Conservation (phyloP, 2,888 invertebrate species). For the Eutolmus rufibarbis region DNA sequence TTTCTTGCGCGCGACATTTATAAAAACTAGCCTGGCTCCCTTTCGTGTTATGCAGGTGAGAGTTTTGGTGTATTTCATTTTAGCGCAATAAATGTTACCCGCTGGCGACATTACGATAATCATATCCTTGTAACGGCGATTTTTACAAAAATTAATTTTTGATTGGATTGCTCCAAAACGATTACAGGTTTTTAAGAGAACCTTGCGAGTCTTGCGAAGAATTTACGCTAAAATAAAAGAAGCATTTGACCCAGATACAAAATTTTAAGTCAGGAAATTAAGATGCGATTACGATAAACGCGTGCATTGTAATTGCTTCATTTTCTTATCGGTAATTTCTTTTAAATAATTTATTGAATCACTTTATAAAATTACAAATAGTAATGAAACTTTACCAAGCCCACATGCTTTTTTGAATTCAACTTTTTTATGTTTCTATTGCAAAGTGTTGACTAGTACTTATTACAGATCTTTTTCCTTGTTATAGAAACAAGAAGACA, state of each 20-base stretch:
- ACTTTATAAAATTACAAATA: too few relatives aligned
- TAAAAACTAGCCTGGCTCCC: neutral
- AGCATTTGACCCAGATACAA: neutral
- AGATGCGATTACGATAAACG: neutral
- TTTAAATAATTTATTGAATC: neutral
- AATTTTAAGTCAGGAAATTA: neutral
- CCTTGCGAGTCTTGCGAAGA: neutral
- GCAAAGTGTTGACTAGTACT: too few relatives aligned
- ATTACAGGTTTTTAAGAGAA: neutral
- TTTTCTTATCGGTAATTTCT: neutral
- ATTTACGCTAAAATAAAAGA: neutral
- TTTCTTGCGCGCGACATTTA: neutral
- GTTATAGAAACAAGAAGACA: too few relatives aligned
- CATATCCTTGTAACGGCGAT: neutral
- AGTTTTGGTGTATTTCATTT: neutral
- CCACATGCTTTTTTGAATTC: too few relatives aligned
- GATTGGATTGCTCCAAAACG: neutral
- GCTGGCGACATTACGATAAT: neutral
- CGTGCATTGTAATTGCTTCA: neutral
- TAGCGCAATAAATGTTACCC: neutral
- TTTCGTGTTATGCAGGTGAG: neutral
- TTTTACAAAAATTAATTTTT: neutral
- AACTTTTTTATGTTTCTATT: too few relatives aligned
- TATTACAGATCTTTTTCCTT: too few relatives aligned
- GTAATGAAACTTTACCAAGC: too few relatives aligned